These are phyloP conservation scores for Apis florea DNA, from an alignment of 1,140 invertebrate species.

Conservation along the genomic window DNA sequence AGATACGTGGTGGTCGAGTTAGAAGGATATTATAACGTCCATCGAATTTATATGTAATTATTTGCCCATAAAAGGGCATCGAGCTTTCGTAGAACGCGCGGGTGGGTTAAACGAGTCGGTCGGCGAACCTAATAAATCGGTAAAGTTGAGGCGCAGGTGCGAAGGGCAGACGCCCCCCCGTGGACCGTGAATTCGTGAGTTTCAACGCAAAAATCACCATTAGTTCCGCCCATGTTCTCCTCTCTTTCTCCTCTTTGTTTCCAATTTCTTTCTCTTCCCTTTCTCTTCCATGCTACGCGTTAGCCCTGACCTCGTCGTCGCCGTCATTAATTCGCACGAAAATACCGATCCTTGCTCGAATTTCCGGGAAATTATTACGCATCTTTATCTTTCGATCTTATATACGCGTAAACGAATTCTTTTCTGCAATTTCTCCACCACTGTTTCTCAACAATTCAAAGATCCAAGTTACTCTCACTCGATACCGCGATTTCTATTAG, in stretches of 20 bases:
- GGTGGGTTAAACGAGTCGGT: slow-evolving; percentile 68
- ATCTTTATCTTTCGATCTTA: slow-evolving; percentile 25
- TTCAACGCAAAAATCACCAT: slow-evolving; percentile 70
- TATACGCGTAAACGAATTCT: neutral
- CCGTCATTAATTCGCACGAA: slow-evolving; percentile 27
- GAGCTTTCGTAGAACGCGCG: slow-evolving; percentile 60
- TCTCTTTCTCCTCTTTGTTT: neutral
- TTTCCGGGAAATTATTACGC: slow-evolving; percentile 34
- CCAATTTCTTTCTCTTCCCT: too few relatives aligned
- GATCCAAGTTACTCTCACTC: neutral
- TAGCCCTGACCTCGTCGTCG: slow-evolving; percentile 23
- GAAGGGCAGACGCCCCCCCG: slow-evolving; percentile 66
- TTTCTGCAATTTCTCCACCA: too few relatives aligned
- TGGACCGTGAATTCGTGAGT: slow-evolving; percentile 70
- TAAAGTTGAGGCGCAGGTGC: slow-evolving; percentile 57
- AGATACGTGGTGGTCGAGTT: neutral
- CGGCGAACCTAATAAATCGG: slow-evolving; percentile 68
- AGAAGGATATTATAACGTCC: slow-evolving; percentile 42
- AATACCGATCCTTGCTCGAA: slow-evolving; percentile 14
- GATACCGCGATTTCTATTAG: neutral
- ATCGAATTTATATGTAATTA: neutral
- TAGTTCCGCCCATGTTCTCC: slow-evolving; percentile 58
- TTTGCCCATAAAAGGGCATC: slow-evolving; percentile 31
- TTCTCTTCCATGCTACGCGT: neutral
- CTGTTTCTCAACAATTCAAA: too few relatives aligned